Base-by-base conservation (phyloP, 2,113 vertebrate species). In the Aepyceros melampus region DNA sequence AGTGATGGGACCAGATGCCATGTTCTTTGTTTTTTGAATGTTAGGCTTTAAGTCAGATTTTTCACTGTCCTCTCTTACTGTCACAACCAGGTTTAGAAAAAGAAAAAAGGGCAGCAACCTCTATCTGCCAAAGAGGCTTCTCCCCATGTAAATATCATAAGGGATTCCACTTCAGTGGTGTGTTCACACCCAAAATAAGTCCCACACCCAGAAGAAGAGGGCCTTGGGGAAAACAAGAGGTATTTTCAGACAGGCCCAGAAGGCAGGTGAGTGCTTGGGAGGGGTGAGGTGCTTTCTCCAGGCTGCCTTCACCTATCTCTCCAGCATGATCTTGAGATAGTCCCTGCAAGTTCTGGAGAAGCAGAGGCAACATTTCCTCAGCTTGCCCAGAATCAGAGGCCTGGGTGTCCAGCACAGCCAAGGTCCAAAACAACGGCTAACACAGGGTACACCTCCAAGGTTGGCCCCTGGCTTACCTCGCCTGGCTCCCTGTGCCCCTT, bases 401-500 rank as follows among this genome's bases (percentile, higher is more conserved):
- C 7, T 47, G 33, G 45, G 23, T 10, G 16, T 45, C 79, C 17
- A 36, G 33, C 2, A 21, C 17, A 81, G 88, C 14, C 23, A 17
- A 85, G 55, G 53, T 23, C 15, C 45, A 83, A 45, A 40, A 58
- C 56, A 45, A n/a, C 4, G 21, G 33, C 23, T 23, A 56, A 67
- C 6, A 21, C 3, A n/a, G 10, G 58, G 36, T 60, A 33, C 1
- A 13, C 7, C 19, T 64, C 15, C 31, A 17, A 21, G 3, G 33
- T 1, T 3, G 31, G 62, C 33, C 29, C 74, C 36, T 51, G 15
- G 10, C 13, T 17, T n/a, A 45, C 29, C 45, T 25, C 1, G 3
- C 10, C 27, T 8, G 23, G 17, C 2, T 31, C 7, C 3, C 7
- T 1, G 0, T 0, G 8, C 3, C 4, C 4, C 0, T 4, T 21